phyloP scores from a whole-genome alignment of 2,888 invertebrate genomes.

The Plemyria rubiginata region DNA sequence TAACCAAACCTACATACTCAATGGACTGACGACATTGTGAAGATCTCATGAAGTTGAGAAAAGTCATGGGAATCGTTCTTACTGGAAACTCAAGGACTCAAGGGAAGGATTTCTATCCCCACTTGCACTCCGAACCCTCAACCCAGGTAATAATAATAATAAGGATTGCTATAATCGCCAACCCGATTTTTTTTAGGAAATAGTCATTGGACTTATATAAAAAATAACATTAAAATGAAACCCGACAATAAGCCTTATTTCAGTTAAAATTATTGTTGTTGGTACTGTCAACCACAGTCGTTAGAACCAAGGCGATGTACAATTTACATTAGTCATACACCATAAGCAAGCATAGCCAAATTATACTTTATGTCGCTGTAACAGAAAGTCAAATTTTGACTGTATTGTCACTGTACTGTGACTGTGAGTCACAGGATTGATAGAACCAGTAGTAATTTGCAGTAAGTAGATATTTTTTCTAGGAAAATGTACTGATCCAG shows the following conservation, averaged over 20 bases:
- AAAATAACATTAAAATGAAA: not conserved
- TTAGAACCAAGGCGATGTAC: constrained; percentile 23
- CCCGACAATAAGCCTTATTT: constrained; percentile 25
- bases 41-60: too few species aligned
- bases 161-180: too few species aligned
- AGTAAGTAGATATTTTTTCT: constrained; percentile 58
- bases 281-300: constrained; percentile 38
- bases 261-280: constrained; percentile 36
- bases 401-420: constrained; percentile 10
- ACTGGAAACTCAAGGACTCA: too few species aligned
- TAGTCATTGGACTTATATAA: not conserved
- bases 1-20: too few species aligned
- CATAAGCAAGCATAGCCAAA: constrained; percentile 1
- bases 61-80: too few species aligned
- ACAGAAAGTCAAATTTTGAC: constrained; percentile 3
- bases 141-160: too few species aligned
- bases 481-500: constrained; percentile 61
- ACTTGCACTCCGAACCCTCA: too few species aligned
- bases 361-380: constrained; percentile 9
- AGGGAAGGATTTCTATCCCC: too few species aligned
- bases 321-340: constrained; percentile 58
- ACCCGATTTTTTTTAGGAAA: too few species aligned
- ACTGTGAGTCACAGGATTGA: constrained; percentile 60
- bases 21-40: too few species aligned
- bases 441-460: constrained; percentile 31